A percentile compares a stretch with the other conserved stretches of the same genome.
These are phyloP conservation scores for Pithecia hirsuta DNA, from an alignment of 2,797 vertebrate species.

Conservation along the genomic window DNA sequence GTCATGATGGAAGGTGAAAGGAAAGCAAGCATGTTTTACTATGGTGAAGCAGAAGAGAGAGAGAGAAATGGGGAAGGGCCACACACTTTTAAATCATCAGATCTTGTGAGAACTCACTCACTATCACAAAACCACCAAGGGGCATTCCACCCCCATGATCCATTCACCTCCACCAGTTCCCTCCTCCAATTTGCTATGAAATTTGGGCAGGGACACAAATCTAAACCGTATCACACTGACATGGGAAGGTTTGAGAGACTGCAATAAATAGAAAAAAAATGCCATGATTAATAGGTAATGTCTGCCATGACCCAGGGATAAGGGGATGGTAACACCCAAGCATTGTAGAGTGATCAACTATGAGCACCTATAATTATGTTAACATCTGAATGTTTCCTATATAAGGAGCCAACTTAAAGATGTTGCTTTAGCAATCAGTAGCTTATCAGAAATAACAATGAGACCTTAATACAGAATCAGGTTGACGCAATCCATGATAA, in stretches of 20 bases:
- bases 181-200: background rate
- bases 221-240: background rate
- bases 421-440: background rate
- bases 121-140: background rate
- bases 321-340: background rate
- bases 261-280: background rate
- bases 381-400: background rate
- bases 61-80: background rate
- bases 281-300: background rate
- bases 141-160: background rate
- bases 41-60: background rate
- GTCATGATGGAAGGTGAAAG: background rate
- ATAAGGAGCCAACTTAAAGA: background rate
- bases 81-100: background rate
- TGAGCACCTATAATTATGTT: background rate
- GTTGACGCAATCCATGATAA: background rate
- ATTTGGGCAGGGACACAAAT: background rate
- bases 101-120: background rate
- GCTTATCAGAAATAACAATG: background rate
- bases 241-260: background rate
- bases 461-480: background rate
- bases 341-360: background rate
- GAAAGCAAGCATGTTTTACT: background rate
- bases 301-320: background rate
- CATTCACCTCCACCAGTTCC: background rate